Evolutionary conservation across 2,797 vertebrate genomes (phyloP).

Genomic region (Capromys pilorides): DNA sequence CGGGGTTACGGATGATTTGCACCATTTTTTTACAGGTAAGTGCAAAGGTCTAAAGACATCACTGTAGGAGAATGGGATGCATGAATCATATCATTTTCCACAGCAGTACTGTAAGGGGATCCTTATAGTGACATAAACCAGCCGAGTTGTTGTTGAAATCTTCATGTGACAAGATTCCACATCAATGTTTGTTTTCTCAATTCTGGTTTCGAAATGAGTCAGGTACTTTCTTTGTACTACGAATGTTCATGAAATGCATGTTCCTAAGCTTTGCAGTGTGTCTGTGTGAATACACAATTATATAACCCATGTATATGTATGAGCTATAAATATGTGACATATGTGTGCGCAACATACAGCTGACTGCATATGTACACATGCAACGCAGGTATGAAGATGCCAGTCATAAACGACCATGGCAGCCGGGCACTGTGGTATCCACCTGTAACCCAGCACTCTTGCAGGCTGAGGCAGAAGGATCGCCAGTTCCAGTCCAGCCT

Average conservation of each 20-base stretch:
- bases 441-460: not conserved
- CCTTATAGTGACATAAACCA: not conserved
- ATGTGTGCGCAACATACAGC: too few species aligned
- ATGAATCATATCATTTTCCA: too few species aligned
- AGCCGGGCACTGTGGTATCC: not conserved
- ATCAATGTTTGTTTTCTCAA: not conserved
- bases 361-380: too few species aligned
- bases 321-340: not conserved
- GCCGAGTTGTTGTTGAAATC: not conserved
- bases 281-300: not conserved
- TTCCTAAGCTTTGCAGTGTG: too few species aligned
- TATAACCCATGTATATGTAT: not conserved
- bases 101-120: too few species aligned
- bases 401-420: not conserved
- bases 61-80: too few species aligned
- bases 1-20: not conserved
- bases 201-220: not conserved
- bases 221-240: not conserved
- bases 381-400: not conserved
- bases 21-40: not conserved
- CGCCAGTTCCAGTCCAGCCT: not conserved
- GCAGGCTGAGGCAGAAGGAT: not conserved
- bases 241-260: not conserved
- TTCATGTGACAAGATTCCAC: not conserved
- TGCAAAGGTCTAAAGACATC: too few species aligned